A percentile compares a stretch with the other conserved stretches of the same genome.
Conservation (phyloP, 1,140 invertebrate genomes). For the Lepidurus arcticus region DNA sequence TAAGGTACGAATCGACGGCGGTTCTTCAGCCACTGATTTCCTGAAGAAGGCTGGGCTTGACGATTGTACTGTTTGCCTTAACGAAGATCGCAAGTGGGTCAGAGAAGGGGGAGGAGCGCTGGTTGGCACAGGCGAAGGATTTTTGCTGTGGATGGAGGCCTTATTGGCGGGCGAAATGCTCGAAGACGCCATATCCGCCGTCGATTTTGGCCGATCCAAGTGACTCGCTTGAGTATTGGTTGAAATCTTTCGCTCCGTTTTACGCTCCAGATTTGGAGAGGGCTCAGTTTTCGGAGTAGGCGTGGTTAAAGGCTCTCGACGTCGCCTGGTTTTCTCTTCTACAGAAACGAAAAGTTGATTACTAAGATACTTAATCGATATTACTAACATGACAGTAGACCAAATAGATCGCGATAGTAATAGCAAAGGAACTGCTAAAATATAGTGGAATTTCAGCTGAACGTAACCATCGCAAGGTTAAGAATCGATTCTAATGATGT, state of each 20-base stretch:
- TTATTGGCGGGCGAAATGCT: not conserved
- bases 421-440: too few relatives aligned
- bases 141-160: not conserved
- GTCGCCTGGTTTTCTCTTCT: not conserved
- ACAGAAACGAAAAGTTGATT: not conserved
- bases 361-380: too few relatives aligned
- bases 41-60: constrained; percentile 32
- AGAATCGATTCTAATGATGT: too few relatives aligned
- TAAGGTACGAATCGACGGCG: constrained; percentile 32
- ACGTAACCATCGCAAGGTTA: too few relatives aligned
- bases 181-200: constrained; percentile 10
- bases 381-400: too few relatives aligned
- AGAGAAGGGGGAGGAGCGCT: not conserved
- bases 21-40: constrained; percentile 39
- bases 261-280: not conserved
- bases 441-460: too few relatives aligned
- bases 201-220: not conserved
- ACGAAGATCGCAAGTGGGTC: not conserved
- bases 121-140: not conserved
- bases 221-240: not conserved
- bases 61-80: not conserved
- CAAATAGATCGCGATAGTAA: too few relatives aligned
- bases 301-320: not conserved
- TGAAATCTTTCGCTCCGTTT: not conserved
- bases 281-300: not conserved